phyloP scores from a whole-genome alignment of 2,888 invertebrate species.

The Chrysolina americana region DNA sequence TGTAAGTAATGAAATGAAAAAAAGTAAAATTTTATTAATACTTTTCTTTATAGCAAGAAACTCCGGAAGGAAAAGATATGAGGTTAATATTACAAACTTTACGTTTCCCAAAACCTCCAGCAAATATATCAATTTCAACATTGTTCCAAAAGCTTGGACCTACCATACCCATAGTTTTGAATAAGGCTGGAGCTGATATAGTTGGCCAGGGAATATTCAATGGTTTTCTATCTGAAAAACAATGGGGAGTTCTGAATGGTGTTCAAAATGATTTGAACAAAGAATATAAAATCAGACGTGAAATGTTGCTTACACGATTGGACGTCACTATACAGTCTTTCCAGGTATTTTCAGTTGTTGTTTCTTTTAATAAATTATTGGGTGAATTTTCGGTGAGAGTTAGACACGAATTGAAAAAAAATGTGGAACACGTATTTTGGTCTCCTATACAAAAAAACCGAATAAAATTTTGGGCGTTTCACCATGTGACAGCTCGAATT shows the following conservation, averaged over 20 bases:
- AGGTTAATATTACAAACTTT: slow-evolving; percentile 85
- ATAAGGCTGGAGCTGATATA: slow-evolving; percentile 75
- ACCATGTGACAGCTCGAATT: no score
- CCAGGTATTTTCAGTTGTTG: slow-evolving; percentile 73
- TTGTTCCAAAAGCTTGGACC: slow-evolving; percentile 84
- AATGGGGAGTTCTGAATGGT: slow-evolving; percentile 84
- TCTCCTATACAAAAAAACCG: no score
- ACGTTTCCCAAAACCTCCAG: slow-evolving; percentile 89
- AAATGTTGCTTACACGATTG: slow-evolving; percentile 90
- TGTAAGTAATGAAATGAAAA: slow-evolving; percentile 70
- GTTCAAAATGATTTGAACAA: slow-evolving; percentile 81
- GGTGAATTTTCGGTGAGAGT: no score
- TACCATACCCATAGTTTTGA: slow-evolving; percentile 76
- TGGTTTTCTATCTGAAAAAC: slow-evolving; percentile 80
- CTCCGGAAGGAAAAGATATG: slow-evolving; percentile 84
- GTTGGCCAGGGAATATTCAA: slow-evolving; percentile 85
- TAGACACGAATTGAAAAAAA: no score
- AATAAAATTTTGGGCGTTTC: no score
- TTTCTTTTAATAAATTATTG: no score
- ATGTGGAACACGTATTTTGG: no score
- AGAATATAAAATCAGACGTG: slow-evolving; percentile 87
- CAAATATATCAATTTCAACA: slow-evolving; percentile 82
- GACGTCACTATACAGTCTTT: slow-evolving; percentile 98
- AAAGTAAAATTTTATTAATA: background rate
- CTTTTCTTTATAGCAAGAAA: slow-evolving; percentile 79